Evolutionary conservation across 2,888 invertebrate species (phyloP), one percentile per base, ranked within the genome.

Genomic region (Morpho deidamia): DNA sequence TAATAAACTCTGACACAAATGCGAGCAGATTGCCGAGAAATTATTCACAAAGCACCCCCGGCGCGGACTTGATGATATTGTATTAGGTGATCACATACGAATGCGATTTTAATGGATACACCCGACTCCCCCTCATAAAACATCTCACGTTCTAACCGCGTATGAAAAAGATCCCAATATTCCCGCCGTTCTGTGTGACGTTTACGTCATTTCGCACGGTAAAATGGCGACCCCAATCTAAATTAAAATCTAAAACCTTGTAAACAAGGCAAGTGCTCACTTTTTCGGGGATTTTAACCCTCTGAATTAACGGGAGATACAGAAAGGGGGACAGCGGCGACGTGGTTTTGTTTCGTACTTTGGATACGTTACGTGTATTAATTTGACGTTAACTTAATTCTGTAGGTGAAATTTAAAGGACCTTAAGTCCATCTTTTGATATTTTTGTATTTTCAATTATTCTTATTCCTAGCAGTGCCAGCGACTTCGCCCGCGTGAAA

Each of bases 211-310:
- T 84, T 76, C 62, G 56, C 62, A 54, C 61, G 63, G 50, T 60
- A 64, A 50, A 45, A 53, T 58, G 59, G 52, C 81, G 68, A 85
- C 90, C 90, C 90, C 89, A 90, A 90, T 90, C 90, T 90, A 90
- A 90, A 90, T 90, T 90, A 90, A 90, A 90, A 90, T 90, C 90
- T 90, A 90, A 90, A 90, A 88, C 90, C 90, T 90, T 90, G 90
- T 90, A 90, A 90, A 90, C 90, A 90, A 90, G 90, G 83, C 90
- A 89, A 90, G 90, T 90, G 90, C 89, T 90, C 90, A 90, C 90
- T 90, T 90, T 90, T 90, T 90, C 88, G 88, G 89, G 85, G 90
- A 89, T 88, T 88, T 87, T 81, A 86, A 86, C 89, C 89, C 89
- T 84, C 85, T 71, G 87, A 80, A 88, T 89, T 88, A 89, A 85